Conservation (phyloP, 2,888 invertebrate genomes). For the Drosophila crucigera region DNA sequence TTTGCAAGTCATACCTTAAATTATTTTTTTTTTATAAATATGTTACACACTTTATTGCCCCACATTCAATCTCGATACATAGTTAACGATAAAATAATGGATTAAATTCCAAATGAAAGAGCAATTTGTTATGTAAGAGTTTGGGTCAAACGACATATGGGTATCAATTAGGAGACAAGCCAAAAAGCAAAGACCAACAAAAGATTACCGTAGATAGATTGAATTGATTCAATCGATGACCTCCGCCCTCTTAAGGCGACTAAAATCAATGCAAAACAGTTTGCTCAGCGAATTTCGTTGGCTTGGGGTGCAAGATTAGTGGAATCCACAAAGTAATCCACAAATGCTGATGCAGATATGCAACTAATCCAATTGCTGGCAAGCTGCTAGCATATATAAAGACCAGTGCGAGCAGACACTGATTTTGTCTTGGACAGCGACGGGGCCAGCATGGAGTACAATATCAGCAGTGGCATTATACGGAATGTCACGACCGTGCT, state of each 20-base stretch:
- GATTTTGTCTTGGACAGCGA: constrained; percentile 70
- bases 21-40: background rate
- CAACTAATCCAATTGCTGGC: constrained; percentile 64
- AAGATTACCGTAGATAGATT: constrained; percentile 13
- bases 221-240: constrained; percentile 19
- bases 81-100: background rate
- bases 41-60: background rate
- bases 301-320: constrained; percentile 51
- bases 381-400: constrained; percentile 53
- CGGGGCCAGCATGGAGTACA: constrained; percentile 66
- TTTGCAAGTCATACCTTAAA: background rate
- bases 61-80: background rate
- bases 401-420: constrained; percentile 13
- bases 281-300: constrained; percentile 48
- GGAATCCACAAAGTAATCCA: constrained; percentile 60
- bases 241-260: constrained; percentile 1
- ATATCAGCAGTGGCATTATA: constrained; percentile 52
- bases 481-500: constrained; percentile 77
- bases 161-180: constrained; percentile 20
- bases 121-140: background rate
- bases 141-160: background rate
- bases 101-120: background rate
- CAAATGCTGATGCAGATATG: constrained; percentile 42
- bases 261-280: constrained; percentile 62
- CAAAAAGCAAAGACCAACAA: background rate